phyloP scores from a whole-genome alignment of 2,888 invertebrate species.

The Melikaiella ostensackeni region DNA sequence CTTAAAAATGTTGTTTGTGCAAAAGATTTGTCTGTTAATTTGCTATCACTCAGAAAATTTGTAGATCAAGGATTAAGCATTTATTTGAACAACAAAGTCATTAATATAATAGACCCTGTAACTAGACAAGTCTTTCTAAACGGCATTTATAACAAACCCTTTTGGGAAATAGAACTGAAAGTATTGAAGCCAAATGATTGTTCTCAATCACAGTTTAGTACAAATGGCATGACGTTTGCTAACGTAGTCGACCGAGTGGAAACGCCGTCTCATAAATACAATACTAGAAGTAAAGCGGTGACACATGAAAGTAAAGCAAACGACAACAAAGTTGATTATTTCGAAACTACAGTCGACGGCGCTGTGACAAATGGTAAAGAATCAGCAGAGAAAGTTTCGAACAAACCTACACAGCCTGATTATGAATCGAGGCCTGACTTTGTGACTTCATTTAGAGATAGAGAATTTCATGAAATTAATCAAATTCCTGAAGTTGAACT shows the following conservation, averaged over 20 bases:
- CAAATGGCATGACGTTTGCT: not conserved
- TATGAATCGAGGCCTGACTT: not conserved
- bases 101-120: slow-evolving; percentile 15
- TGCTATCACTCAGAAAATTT: slow-evolving; percentile 40
- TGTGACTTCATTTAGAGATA: not conserved
- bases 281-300: not conserved
- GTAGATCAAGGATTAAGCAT: slow-evolving; percentile 16
- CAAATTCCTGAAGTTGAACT: not conserved
- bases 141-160: slow-evolving; percentile 21
- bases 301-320: not conserved
- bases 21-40: not conserved
- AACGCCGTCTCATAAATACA: not conserved
- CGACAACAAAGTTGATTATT: not conserved
- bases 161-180: slow-evolving; percentile 13
- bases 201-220: not conserved
- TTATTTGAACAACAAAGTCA: slow-evolving; percentile 16
- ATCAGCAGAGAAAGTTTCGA: not conserved
- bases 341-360: not conserved
- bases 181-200: not conserved
- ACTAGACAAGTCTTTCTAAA: slow-evolving; percentile 6
- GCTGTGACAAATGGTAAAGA: not conserved
- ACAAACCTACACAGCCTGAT: not conserved
- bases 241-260: not conserved
- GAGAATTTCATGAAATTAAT: not conserved
- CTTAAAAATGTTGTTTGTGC: slow-evolving; percentile 18